Evolutionary conservation across 2,888 invertebrate genomes (phyloP).

Genomic region (Drosophila putrida): DNA sequence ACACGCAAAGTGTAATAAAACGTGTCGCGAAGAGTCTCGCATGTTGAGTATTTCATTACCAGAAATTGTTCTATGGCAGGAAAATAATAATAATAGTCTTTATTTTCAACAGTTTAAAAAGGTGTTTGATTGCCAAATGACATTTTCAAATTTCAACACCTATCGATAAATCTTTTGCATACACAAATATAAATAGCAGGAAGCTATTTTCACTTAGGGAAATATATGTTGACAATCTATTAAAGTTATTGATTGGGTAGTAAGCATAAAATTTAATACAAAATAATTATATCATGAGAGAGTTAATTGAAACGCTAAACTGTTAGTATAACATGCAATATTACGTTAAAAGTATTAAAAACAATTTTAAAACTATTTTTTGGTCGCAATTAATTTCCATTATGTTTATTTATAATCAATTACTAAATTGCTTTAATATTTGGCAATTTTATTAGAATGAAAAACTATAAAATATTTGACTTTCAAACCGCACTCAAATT

Average conservation of each 20-base stretch:
- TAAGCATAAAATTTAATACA: background rate
- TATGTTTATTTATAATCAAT: background rate
- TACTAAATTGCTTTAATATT: background rate
- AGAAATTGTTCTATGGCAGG: constrained; percentile 28
- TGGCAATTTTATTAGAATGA: background rate
- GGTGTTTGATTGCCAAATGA: constrained; percentile 7
- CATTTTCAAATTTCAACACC: constrained; percentile 34
- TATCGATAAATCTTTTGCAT: constrained; percentile 22
- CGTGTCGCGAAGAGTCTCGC: constrained; percentile 41
- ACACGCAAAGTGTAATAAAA: constrained; percentile 60
- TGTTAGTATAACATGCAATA: background rate
- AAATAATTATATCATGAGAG: background rate
- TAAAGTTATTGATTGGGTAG: background rate
- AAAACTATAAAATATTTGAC: background rate
- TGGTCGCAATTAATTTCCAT: no score
- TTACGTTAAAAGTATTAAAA: no score
- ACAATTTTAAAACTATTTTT: no score
- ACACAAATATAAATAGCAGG: background rate
- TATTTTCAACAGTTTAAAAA: constrained; percentile 27
- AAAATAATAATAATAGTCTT: constrained; percentile 48
- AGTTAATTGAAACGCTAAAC: background rate
- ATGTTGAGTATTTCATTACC: constrained; percentile 48
- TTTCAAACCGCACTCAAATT: background rate
- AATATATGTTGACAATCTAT: background rate
- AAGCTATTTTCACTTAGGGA: background rate